These are phyloP conservation scores for Heliconius himera DNA, from an alignment of 1,140 invertebrate genomes.

Conservation along the genomic window DNA sequence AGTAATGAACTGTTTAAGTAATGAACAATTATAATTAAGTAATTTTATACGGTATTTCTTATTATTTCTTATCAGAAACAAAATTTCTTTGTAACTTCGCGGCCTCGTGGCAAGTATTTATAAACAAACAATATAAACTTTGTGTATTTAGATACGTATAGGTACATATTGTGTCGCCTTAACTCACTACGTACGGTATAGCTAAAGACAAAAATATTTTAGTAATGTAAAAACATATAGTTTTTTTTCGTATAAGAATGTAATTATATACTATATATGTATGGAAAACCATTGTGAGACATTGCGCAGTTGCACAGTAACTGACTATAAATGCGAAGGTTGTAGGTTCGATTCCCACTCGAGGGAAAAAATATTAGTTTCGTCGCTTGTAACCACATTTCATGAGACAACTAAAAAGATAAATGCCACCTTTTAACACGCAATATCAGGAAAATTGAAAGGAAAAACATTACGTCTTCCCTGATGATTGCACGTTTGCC, in stretches of 20 bases:
- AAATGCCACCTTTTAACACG: too few species aligned
- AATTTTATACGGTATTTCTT: constrained; percentile 4
- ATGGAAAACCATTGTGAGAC: too few species aligned
- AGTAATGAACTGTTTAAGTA: constrained; percentile 2
- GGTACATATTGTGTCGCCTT: background rate
- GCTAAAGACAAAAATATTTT: background rate
- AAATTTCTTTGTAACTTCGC: background rate
- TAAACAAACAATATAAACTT: constrained; percentile 10
- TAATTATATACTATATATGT: too few species aligned
- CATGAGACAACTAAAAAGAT: too few species aligned
- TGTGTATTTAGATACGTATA: background rate
- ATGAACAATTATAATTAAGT: background rate
- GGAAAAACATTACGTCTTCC: too few species aligned
- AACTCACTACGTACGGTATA: background rate
- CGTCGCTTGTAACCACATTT: too few species aligned
- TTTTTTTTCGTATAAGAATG: background rate
- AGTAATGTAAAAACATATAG: background rate
- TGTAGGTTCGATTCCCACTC: too few species aligned
- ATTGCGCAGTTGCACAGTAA: too few species aligned
- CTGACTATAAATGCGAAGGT: too few species aligned
- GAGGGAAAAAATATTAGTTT: too few species aligned
- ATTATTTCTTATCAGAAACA: background rate
- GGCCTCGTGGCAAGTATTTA: background rate
- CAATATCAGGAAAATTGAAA: too few species aligned
- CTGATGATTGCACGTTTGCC: too few species aligned